Conservation (phyloP, 2,888 invertebrate genomes). For the Dasypogon diadema region DNA sequence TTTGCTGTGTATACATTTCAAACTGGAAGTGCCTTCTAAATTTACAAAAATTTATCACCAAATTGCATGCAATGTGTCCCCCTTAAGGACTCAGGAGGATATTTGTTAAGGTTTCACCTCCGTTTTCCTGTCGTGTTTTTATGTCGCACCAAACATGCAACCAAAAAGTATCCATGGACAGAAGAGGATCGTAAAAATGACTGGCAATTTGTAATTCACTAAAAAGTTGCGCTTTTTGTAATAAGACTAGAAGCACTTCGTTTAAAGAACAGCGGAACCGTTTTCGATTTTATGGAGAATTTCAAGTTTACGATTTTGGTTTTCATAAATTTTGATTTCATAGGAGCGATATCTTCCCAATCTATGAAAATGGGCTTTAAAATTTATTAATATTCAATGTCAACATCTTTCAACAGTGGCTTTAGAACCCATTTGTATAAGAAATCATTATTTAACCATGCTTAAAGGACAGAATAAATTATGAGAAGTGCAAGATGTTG, state of each 20-base stretch:
- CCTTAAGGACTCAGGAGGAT: constrained; percentile 20
- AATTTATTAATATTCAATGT: neutral
- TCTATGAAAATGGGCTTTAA: neutral
- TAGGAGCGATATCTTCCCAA: neutral
- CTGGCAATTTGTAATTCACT: neutral
- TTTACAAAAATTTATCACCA: constrained; percentile 28
- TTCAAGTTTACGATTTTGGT: neutral
- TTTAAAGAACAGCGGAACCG: neutral
- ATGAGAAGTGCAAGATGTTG: too few relatives aligned
- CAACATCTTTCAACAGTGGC: too few relatives aligned
- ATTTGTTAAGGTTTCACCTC: constrained; percentile 41
- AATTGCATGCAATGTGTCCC: constrained; percentile 41
- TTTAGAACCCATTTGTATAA: too few relatives aligned
- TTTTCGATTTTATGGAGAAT: neutral
- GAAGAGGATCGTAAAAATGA: constrained; percentile 1
- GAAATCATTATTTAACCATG: too few relatives aligned
- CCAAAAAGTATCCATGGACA: neutral
- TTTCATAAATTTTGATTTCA: neutral
- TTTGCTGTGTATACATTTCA: neutral
- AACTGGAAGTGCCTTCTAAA: constrained; percentile 45
- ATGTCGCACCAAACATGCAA: constrained; percentile 10
- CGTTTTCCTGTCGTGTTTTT: constrained; percentile 28
- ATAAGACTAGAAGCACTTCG: neutral
- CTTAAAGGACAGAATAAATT: too few relatives aligned
- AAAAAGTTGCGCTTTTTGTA: neutral